Evolutionary conservation across 2,113 vertebrate genomes (phyloP), one percentile per base, ranked within the genome.

Genomic region (Amazona vittata): DNA sequence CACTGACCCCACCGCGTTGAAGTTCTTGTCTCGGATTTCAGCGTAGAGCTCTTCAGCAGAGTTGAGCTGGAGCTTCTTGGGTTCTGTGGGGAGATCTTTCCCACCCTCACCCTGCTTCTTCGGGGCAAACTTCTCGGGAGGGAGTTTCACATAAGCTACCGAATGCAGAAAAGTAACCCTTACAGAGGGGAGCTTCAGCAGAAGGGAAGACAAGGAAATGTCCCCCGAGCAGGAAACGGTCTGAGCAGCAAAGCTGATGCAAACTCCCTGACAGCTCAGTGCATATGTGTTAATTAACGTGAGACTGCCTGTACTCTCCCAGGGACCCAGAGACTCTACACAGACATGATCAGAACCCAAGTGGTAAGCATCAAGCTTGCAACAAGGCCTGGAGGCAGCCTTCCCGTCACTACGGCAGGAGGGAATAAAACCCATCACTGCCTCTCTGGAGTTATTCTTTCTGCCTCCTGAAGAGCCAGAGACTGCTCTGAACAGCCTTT

Each of bases 11-110:
- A 99, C 99, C 0, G 99, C 99, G 1, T 99, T 99, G 97, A 99
- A 99, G 94, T 99, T 99, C 96, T 99, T 99, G 97, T 99, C 99
- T 9, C 99, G 98, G 94, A 99, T 99, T 98, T 99, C 99, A 0
- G 99, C 99, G 0, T 99, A 99, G 8, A 99, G 98, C 94, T 99
- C 99, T 97, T 99, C 99, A 0, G 99, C 99, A 0, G 99, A 99
- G 91, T 99, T 99, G 69, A 99, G 98, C 96, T 99, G 99, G 31
- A 99, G 97, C 96, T 99, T 99, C 98, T 99, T 99, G 13, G 99
- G 98, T 93, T 99, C 99, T 0, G 99, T 99, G 84, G 99, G 99
- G 19, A 99, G 98, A 87, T 99, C 99, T 80, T 99, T 99, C 39
- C 98, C 98, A 1, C 98, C 94, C 39, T 99, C 99, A 1, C 99